Percentiles rank a stretch among this genome's conserved stretches.
These are phyloP conservation scores for Pandemis cinnamomeana DNA, from an alignment of 2,888 invertebrate genomes.

Conservation along the genomic window DNA sequence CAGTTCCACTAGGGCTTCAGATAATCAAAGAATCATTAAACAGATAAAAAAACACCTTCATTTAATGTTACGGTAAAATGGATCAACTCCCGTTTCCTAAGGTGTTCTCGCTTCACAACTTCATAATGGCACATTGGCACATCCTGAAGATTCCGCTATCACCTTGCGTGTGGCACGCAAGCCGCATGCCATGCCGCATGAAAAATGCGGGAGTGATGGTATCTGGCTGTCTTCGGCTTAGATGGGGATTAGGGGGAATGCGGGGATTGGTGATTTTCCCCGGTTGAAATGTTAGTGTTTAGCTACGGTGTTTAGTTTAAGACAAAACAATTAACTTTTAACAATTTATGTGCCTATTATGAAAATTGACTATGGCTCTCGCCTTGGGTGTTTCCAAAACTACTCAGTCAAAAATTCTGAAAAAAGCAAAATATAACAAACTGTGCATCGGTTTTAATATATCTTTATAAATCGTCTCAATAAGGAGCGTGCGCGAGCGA, in stretches of 20 bases:
- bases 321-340: neutral
- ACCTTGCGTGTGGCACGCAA: conserved; percentile 16
- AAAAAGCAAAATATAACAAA: no score
- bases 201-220: conserved; percentile 12
- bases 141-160: neutral
- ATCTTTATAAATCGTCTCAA: no score
- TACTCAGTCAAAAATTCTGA: no score
- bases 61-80: neutral
- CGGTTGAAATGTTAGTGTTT: no score
- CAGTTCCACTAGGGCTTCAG: no score
- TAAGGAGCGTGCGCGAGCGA: no score
- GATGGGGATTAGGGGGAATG: conserved; percentile 1
- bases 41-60: no score
- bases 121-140: conserved; percentile 5
- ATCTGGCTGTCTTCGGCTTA: conserved; percentile 11
- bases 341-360: no score
- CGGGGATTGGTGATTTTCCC: neutral
- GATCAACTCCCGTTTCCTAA: neutral
- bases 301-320: neutral
- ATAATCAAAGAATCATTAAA: no score
- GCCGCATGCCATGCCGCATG: conserved; percentile 33
- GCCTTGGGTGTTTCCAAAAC: no score
- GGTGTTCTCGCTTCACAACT: conserved; percentile 5
- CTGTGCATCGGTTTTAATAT: no score
- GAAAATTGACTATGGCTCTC: no score